Evolutionary conservation across 2,113 vertebrate genomes (phyloP), one percentile per base, ranked within the genome.

Genomic region (Riparia riparia): DNA sequence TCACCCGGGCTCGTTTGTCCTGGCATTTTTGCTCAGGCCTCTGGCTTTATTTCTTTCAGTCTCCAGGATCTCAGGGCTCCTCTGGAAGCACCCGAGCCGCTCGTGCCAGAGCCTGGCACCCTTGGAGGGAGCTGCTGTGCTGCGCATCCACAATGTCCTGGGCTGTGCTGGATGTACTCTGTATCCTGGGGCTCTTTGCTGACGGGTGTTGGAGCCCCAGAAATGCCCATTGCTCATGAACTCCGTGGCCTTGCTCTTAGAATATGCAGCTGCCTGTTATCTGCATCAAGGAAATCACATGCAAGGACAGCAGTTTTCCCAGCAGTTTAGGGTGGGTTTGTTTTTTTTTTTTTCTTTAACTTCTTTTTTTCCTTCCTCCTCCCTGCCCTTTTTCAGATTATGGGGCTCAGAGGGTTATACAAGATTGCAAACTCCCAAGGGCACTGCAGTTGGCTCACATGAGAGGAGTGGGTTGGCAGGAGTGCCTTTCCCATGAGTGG

Each of bases 111-210:
- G 54, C n/a, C 64, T 34, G 34, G 22, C 60, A 54, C 31, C 28
- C 21, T 28, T 0, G 0, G 66, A 31, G 13, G 32, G 51, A 71
- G 17, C 47, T 5, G 29, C 45, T 77, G 24, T 2, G 1, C 42
- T 31, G 21, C 14, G 14, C 2, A 2, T 57, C 24, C 18, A 6
- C 31, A 17, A n/a, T 1, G 6, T 56, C 76, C 58, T 41, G 44
- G 47, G 22, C 7, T 47, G 18, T 2, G 0, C 42, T 45, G 19
- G 11, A 9, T 0, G 1, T 34, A 28, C 10, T 8, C n/a, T 0
- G 2, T 2, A 6, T 68, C 68, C 86, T 57, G 66, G 51, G n/a
- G 7, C 11, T 41, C 39, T 54, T 50, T 74, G 22, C 42, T 86
- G 47, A 37, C 28, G 14, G 20, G 9, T n/a, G 29, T 22, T 54